Percentiles rank a stretch among this genome's conserved stretches.
phyloP scores from a whole-genome alignment of 2,888 invertebrate genomes.

The Luperina testacea region DNA sequence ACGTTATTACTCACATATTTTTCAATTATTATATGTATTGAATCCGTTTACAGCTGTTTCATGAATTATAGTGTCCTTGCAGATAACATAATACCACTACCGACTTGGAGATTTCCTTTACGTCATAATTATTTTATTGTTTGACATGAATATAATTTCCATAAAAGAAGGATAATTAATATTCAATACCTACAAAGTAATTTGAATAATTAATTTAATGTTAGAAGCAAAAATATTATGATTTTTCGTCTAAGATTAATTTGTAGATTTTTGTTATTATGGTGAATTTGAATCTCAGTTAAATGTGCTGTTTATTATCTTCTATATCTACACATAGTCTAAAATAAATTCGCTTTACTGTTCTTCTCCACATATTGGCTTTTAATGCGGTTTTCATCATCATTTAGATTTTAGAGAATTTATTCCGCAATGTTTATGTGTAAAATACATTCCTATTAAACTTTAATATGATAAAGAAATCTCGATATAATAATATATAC shows the following conservation, averaged over 20 bases:
- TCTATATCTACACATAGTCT: background rate
- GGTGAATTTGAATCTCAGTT: background rate
- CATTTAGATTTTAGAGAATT: background rate
- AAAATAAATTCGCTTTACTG: background rate
- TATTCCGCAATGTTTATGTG: background rate
- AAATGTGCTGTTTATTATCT: background rate
- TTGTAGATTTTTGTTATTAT: background rate
- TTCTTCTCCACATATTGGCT: background rate
- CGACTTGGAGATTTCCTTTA: background rate
- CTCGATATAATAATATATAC: background rate
- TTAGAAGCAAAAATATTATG: background rate
- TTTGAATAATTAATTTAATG: slow-evolving; percentile 8
- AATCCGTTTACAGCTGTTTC: slow-evolving; percentile 13
- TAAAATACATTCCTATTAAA: background rate
- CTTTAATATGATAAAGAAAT: background rate
- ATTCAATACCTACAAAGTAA: slow-evolving; percentile 1
- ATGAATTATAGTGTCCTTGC: slow-evolving; percentile 20
- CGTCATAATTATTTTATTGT: slow-evolving; percentile 43
- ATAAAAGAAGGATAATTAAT: slow-evolving; percentile 14
- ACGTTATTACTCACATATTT: slow-evolving; percentile 15
- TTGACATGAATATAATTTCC: slow-evolving; percentile 15
- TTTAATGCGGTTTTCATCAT: background rate
- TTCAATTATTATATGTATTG: slow-evolving; percentile 5
- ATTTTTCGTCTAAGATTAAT: background rate
- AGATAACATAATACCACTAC: slow-evolving; percentile 24